phyloP scores from a whole-genome alignment of 2,113 vertebrate genomes.

The Craseonycteris thonglongyai region DNA sequence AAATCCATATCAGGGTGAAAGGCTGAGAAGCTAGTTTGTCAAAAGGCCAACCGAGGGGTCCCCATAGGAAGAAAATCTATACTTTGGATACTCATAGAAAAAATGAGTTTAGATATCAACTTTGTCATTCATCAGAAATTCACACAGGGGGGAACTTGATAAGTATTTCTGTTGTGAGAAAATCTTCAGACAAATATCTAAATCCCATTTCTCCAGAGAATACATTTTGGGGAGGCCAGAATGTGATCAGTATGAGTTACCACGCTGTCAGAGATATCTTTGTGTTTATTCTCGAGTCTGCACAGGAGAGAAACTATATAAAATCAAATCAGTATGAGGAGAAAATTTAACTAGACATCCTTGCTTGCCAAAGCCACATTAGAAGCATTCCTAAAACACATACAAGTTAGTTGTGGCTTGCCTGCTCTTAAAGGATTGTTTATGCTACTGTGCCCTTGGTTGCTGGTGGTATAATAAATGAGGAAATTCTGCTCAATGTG shows the following conservation, averaged over 20 bases:
- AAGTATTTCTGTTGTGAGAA: conserved; percentile 12
- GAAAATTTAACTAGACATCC: background rate
- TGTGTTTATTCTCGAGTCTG: background rate
- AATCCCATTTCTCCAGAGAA: conserved; percentile 26
- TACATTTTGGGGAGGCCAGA: background rate
- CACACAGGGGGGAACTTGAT: background rate
- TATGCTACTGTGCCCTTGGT: background rate
- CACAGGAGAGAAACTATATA: background rate
- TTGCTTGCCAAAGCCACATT: conserved; percentile 20
- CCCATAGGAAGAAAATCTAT: conserved; percentile 42
- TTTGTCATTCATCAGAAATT: conserved; percentile 40
- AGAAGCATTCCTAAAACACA: conserved; percentile 16
- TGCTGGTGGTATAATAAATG: background rate
- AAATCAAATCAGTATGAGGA: background rate
- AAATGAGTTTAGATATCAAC: conserved; percentile 49
- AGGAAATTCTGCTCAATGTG: background rate
- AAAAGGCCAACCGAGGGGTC: background rate
- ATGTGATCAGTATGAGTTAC: background rate
- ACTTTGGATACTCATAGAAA: background rate
- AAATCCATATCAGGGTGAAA: background rate
- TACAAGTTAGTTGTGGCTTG: background rate
- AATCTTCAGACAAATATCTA: conserved; percentile 20
- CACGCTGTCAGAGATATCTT: conserved; percentile 28
- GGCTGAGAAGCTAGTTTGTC: background rate
- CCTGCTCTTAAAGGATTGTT: conserved; percentile 22